Conservation (phyloP, 2,113 vertebrate species). For the Theristicus caerulescens region DNA sequence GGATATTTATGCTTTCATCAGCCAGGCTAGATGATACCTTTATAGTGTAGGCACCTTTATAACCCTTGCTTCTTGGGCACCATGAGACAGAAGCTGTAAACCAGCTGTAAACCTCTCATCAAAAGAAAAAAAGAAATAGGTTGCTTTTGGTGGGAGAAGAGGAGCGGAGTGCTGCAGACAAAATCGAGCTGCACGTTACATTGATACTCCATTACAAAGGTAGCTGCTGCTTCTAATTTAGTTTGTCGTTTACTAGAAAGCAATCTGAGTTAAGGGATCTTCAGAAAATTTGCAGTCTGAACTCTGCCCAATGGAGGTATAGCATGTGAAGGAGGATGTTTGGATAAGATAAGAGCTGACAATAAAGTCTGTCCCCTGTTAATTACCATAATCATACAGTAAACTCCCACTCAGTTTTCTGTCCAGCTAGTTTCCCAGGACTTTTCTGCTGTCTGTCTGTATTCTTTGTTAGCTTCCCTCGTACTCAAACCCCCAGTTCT, state of each 20-base stretch:
- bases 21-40: neutral
- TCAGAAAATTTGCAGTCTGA: neutral
- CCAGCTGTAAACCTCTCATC: neutral
- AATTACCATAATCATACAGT: neutral
- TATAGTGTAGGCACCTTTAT: neutral
- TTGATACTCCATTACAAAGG: neutral
- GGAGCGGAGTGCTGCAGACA: neutral
- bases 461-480: neutral
- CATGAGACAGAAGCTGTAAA: neutral
- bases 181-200: neutral
- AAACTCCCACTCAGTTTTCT: neutral
- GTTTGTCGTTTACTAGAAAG: neutral
- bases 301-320: neutral
- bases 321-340: neutral
- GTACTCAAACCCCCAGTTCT: neutral
- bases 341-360: neutral
- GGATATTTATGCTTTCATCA: neutral
- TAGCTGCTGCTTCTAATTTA: neutral
- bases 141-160: neutral
- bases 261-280: neutral
- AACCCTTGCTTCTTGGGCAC: neutral
- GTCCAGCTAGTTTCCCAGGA: neutral
- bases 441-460: neutral
- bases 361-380: neutral
- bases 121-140: neutral